phyloP scores from a whole-genome alignment of 2,113 vertebrate species.

The Ptychochromis oligacanthus region DNA sequence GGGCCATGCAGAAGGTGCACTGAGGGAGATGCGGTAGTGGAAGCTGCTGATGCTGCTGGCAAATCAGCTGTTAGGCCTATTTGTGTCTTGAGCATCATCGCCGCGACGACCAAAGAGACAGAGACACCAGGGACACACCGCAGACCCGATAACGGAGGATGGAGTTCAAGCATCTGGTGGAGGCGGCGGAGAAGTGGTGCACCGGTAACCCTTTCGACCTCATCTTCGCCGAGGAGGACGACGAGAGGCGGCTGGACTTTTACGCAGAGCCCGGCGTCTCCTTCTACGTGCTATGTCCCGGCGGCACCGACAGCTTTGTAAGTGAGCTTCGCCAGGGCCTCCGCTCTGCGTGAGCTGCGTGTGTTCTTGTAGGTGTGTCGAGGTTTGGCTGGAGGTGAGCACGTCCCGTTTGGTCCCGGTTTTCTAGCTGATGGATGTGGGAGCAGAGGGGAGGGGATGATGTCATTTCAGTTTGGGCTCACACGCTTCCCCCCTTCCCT shows the following conservation, averaged over 20 bases:
- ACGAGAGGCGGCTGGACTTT: slow-evolving; percentile 95
- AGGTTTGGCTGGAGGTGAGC: slow-evolving; percentile 39
- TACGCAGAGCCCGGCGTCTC: slow-evolving; percentile 96
- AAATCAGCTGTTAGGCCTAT: slow-evolving; percentile 67
- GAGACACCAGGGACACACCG: slow-evolving; percentile 67
- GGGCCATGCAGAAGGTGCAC: slow-evolving; percentile 69
- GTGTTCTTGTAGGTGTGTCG: slow-evolving; percentile 50
- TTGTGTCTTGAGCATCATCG: slow-evolving; percentile 76
- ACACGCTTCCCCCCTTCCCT: background rate
- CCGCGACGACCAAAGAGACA: slow-evolving; percentile 59
- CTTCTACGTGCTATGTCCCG: slow-evolving; percentile 95
- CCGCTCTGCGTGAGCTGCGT: background rate
- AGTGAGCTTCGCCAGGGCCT: slow-evolving; percentile 77
- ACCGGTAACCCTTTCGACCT: slow-evolving; percentile 94
- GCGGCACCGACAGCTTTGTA: slow-evolving; percentile 94
- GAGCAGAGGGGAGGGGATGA: slow-evolving; percentile 45
- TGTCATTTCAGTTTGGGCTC: slow-evolving; percentile 68
- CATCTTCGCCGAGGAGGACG: slow-evolving; percentile 93
- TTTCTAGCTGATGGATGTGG: slow-evolving; percentile 37
- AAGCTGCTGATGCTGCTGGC: slow-evolving; percentile 69
- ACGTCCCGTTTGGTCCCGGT: slow-evolving; percentile 43
- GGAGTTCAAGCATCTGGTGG: slow-evolving; percentile 96
- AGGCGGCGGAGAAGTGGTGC: slow-evolving; percentile 96
- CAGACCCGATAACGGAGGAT: slow-evolving; percentile 76
- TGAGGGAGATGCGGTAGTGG: slow-evolving; percentile 67